Evolutionary conservation across 2,888 invertebrate genomes (phyloP).

Genomic region (Drosophila cognata): DNA sequence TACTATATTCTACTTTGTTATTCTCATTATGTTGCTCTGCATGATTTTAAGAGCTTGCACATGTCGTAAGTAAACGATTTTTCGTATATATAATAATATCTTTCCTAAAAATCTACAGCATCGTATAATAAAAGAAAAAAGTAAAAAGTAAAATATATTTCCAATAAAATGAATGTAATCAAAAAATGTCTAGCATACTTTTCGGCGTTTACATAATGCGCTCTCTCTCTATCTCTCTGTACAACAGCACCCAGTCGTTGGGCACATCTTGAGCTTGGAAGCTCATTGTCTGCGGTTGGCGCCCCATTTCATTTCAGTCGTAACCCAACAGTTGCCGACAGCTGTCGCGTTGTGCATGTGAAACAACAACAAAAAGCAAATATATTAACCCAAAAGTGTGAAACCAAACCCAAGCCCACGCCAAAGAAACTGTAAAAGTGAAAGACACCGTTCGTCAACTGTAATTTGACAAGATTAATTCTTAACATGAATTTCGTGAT

Average conservation of each 20-base stretch:
- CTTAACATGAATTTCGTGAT: slow-evolving; percentile 57
- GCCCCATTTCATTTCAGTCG: slow-evolving; percentile 52
- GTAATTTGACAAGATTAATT: slow-evolving; percentile 68
- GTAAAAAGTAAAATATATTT: not conserved
- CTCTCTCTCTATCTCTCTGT: slow-evolving; percentile 13
- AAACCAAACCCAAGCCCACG: slow-evolving; percentile 19
- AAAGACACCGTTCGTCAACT: slow-evolving; percentile 53
- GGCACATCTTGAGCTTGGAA: slow-evolving; percentile 52
- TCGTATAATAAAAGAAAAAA: not conserved
- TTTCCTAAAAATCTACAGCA: not conserved
- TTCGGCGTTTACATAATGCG: slow-evolving; percentile 37
- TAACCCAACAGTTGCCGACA: slow-evolving; percentile 59
- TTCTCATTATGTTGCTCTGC: too few relatives aligned
- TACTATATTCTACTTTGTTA: too few relatives aligned
- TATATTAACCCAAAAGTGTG: slow-evolving; percentile 9
- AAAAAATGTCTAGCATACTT: slow-evolving; percentile 40
- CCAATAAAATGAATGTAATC: not conserved
- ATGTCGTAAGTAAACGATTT: too few relatives aligned
- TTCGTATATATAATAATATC: not conserved
- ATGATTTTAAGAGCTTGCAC: too few relatives aligned
- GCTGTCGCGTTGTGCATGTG: slow-evolving; percentile 47
- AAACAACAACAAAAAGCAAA: slow-evolving; percentile 11
- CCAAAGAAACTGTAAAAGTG: slow-evolving; percentile 66
- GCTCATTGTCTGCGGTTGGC: slow-evolving; percentile 6
- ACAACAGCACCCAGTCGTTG: slow-evolving; percentile 59